Evolutionary conservation across 1,140 invertebrate genomes (phyloP), one percentile per base, ranked within the genome.

Genomic region (Lethocerus indicus): DNA sequence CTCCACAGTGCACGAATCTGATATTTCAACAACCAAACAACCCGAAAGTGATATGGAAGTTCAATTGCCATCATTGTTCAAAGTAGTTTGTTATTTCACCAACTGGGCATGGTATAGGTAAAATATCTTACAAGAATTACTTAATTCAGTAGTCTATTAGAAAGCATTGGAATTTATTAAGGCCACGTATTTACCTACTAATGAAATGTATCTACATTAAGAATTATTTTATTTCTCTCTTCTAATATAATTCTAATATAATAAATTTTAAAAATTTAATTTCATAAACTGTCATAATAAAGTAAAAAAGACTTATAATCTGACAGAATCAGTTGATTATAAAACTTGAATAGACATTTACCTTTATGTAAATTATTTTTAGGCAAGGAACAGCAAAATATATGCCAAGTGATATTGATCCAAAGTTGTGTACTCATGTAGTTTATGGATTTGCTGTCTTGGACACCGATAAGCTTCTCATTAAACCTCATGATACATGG

Each of bases 401-500:
- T 49, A 50, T 69, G 2, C 78, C 77, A n/a, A 67, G 68, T 13
- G 69, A 79, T 58, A 79, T 83, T 26, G 77, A 83, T 59, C 65
- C 72, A 1, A 66, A 72, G 56, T 65, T 83, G 4, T 83, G 81
- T 57, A 81, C 80, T 0, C 81, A 84, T 56, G 72, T 83, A 37
- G 71, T 83, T 6, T 83, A 83, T 57, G 79, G 78, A 2, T 84
- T 83, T 59, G 79, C 77, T 14, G 74, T 78, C 2, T 60, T 81
- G 12, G 71, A 81, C 56, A 64, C 64, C 13, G 65, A 75, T 18
- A 62, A 69, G 25, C 55, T 78, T 2, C 65, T 69, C 0, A 78
- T 81, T n/a, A 76, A 73, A 59, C 70, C 75, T 0, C 75, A 78
- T 50, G 78, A 81, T 54, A 64, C 70, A 21, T 80, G 78, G 78